A percentile compares a stretch with the other conserved stretches of the same genome.
These are phyloP conservation scores for Clarias gariepinus DNA, from an alignment of 2,113 vertebrate species.

Conservation along the genomic window DNA sequence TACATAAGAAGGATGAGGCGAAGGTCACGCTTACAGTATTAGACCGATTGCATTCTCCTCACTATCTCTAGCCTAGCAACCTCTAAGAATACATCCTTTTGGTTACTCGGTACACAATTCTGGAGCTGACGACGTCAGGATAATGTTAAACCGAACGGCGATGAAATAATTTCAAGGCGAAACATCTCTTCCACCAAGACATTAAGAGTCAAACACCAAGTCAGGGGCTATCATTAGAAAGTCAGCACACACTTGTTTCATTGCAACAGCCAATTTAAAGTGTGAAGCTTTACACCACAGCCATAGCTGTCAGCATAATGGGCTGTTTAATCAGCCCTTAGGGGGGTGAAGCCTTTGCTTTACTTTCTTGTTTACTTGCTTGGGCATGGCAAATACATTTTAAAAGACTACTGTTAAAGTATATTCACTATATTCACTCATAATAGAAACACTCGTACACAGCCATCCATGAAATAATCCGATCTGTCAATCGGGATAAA, in stretches of 20 bases:
- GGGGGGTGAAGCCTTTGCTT: not conserved
- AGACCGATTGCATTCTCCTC: not conserved
- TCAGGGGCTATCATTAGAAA: conserved; percentile 6
- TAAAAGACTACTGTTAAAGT: not conserved
- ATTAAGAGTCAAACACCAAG: not conserved
- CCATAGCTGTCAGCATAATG: not conserved
- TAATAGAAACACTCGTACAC: not conserved
- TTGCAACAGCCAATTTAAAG: not conserved
- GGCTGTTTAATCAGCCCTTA: not conserved
- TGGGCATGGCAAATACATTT: not conserved
- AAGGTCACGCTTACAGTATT: conserved; percentile 10
- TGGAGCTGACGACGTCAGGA: not conserved
- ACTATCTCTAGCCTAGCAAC: not conserved
- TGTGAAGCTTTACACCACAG: not conserved
- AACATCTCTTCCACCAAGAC: not conserved
- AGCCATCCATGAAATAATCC: not conserved
- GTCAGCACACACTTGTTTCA: not conserved
- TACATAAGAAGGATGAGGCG: not conserved
- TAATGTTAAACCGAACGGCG: no score
- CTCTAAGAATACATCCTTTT: not conserved
- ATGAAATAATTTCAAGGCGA: not conserved
- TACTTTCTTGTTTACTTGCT: not conserved
- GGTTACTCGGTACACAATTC: not conserved
- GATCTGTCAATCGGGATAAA: not conserved
- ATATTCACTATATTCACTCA: not conserved